A percentile compares a stretch with the other conserved stretches of the same genome.
Conservation (phyloP, 2,888 invertebrate genomes). For the Morpho helenor region DNA sequence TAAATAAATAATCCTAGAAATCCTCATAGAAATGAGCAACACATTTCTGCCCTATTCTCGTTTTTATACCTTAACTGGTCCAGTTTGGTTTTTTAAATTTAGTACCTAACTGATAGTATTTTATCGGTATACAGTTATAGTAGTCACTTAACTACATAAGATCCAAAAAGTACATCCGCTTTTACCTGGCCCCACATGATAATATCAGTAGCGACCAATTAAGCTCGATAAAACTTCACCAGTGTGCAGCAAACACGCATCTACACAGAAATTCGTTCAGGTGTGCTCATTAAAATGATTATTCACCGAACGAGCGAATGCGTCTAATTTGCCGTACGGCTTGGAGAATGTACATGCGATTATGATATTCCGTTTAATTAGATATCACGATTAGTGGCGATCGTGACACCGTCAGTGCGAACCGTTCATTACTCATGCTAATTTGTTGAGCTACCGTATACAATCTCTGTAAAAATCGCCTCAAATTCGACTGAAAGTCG, state of each 20-base stretch:
- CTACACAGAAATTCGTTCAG: conserved; percentile 35
- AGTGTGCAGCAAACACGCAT: not conserved
- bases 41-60: too few relatives aligned
- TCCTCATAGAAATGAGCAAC: too few relatives aligned
- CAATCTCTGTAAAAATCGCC: conserved; percentile 46
- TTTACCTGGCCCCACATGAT: too few relatives aligned
- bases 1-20: too few relatives aligned
- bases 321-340: conserved; percentile 31
- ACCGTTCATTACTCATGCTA: conserved; percentile 60
- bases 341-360: conserved; percentile 28
- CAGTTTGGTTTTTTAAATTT: too few relatives aligned
- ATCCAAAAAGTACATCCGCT: too few relatives aligned
- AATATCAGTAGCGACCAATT: too few relatives aligned
- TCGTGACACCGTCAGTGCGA: conserved; percentile 51
- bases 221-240: too few relatives aligned
- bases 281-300: conserved; percentile 39
- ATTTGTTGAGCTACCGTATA: conserved; percentile 44
- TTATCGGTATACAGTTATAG: too few relatives aligned
- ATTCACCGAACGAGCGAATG: conserved; percentile 20
- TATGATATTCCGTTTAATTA: conserved; percentile 62
- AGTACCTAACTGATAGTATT: too few relatives aligned
- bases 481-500: conserved; percentile 33
- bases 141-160: too few relatives aligned
- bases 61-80: too few relatives aligned
- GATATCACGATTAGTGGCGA: conserved; percentile 54